phyloP scores from a whole-genome alignment of 2,113 vertebrate species.

The Cheilinus undulatus region DNA sequence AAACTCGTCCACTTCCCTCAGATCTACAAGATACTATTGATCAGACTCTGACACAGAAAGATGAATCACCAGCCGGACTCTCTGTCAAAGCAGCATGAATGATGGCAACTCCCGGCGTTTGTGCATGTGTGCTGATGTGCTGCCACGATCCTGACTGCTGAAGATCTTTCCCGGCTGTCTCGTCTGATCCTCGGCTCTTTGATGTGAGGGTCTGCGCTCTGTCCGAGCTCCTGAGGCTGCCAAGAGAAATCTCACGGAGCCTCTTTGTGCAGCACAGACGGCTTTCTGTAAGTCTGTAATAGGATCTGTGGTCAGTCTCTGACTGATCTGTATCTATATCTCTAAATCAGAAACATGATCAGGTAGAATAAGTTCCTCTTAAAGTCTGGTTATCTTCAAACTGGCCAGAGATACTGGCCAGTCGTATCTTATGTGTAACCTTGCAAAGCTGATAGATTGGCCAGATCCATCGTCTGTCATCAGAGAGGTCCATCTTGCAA shows the following conservation, averaged over 20 bases:
- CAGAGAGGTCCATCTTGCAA: too few species aligned
- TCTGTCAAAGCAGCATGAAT: slow-evolving; percentile 19
- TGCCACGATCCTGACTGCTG: slow-evolving; percentile 1
- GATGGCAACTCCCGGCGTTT: slow-evolving; percentile 25
- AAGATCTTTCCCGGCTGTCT: slow-evolving; percentile 28
- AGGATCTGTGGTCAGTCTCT: slow-evolving; percentile 15
- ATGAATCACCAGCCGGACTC: slow-evolving; percentile 39
- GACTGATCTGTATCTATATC: slow-evolving; percentile 29
- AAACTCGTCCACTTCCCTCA: slow-evolving; percentile 40
- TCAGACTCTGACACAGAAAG: slow-evolving; percentile 45
- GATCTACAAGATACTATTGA: slow-evolving; percentile 50
- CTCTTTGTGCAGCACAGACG: slow-evolving; percentile 22
- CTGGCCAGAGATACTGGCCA: too few species aligned
- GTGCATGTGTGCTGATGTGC: slow-evolving; percentile 30
- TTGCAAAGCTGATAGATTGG: too few species aligned
- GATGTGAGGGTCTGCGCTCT: slow-evolving; percentile 63
- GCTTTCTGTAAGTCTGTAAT: slow-evolving; percentile 38
- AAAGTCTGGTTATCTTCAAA: background rate
- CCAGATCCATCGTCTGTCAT: too few species aligned
- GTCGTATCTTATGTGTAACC: too few species aligned
- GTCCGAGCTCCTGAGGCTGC: slow-evolving; percentile 48
- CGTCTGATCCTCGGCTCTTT: slow-evolving; percentile 64
- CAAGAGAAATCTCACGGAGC: slow-evolving; percentile 38
- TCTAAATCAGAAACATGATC: slow-evolving; percentile 19
- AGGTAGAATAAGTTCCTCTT: slow-evolving; percentile 7